Evolutionary conservation across 2,888 invertebrate species (phyloP).

Genomic region (Macaria notata): DNA sequence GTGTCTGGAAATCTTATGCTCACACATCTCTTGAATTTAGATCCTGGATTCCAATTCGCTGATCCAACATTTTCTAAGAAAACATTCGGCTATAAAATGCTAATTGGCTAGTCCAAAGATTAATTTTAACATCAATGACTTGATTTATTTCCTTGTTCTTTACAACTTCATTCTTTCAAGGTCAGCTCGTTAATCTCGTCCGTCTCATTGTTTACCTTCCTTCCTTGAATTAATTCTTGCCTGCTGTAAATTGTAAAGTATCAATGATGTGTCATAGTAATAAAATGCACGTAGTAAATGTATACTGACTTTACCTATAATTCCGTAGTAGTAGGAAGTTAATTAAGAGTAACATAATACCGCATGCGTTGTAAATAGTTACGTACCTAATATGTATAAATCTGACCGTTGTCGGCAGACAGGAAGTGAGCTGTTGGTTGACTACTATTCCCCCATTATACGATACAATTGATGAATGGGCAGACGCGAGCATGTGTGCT

Average conservation of each 20-base stretch:
- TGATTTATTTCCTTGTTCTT: conserved; percentile 27
- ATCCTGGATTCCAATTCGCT: conserved; percentile 46
- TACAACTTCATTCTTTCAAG: conserved; percentile 29
- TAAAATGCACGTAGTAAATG: conserved; percentile 6
- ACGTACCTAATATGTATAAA: conserved; percentile 28
- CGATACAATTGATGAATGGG: conserved; percentile 75
- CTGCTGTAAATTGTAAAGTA: neutral
- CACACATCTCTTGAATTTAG: conserved; percentile 31
- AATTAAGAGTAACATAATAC: conserved; percentile 33
- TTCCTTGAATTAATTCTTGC: conserved; percentile 16
- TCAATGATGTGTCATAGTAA: neutral
- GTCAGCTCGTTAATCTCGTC: conserved; percentile 29
- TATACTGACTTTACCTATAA: conserved; percentile 26
- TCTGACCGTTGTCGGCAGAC: conserved; percentile 38
- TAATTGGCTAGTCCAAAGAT: conserved; percentile 11
- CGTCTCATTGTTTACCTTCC: conserved; percentile 27
- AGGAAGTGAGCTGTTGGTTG: conserved; percentile 71
- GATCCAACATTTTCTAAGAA: conserved; percentile 39
- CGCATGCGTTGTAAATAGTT: conserved; percentile 20
- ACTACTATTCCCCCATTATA: conserved; percentile 68
- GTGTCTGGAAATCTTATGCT: conserved; percentile 38
- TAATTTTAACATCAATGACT: conserved; percentile 18
- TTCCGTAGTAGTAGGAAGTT: conserved; percentile 36
- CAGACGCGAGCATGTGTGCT: conserved; percentile 70
- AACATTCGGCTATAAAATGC: conserved; percentile 26